Evolutionary conservation across 2,113 vertebrate species (phyloP), one percentile per base, ranked within the genome.

Genomic region (Polyodon spathula): DNA sequence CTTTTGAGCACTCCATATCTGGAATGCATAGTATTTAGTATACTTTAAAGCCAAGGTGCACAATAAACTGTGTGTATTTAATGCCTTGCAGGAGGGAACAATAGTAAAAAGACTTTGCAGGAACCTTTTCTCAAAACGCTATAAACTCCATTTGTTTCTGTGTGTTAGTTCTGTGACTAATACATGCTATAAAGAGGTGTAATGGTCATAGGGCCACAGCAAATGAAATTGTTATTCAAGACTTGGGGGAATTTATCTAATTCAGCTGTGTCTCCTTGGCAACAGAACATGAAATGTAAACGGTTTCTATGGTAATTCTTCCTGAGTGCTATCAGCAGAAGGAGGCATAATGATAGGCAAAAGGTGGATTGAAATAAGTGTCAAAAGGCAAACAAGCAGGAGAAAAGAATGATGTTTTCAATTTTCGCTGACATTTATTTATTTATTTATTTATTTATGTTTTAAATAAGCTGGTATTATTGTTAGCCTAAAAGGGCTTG

Each of bases 281-380:
- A 62, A 86, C 85, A 71, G 61, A 61, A 59, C 61, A 67, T 74
- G 72, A 77, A 79, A 82, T 80, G 73, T 57, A 71, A 77, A 78
- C 73, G 65, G 82, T 86, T 87, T 76, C 85, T 81, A 87, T 87
- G 83, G 84, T 40, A 68, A 87, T 73, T 69, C 63, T 73, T 75
- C 59, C 50, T 61, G 58, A 63, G 68, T 40, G 56, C 66, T 71
- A 68, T 73, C 73, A 71, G 10, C 44, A 15, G 71, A 58, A 8
- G 72, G 68, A 37, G 53, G 68, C 76, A 74, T 67, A 77, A 75
- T 78, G 70, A 71, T 63, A 68, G 71, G 64, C 58, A 41, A 17
- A 40, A 46, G 39, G 41, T 43, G 54, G 40, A 16, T 58, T 39
- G 16, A 61, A 58, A 39, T 56, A 37, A 46, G 14, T 40, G 16